Conservation (phyloP, 2,113 vertebrate genomes). For the Maccullochella peelii region DNA sequence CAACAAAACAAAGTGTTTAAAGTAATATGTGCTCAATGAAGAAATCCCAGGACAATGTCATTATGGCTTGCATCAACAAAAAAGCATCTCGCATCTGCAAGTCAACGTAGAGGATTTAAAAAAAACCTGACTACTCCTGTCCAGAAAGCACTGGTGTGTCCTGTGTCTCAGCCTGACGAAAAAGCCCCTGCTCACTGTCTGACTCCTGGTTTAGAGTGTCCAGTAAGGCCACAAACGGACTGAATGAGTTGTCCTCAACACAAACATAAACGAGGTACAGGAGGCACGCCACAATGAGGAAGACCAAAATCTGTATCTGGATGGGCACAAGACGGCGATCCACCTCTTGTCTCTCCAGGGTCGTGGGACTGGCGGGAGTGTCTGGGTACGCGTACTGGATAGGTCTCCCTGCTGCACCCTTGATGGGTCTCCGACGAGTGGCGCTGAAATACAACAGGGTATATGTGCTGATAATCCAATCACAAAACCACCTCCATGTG, state of each 20-base stretch:
- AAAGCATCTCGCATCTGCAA: neutral
- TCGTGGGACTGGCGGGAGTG: slow-evolving; percentile 67
- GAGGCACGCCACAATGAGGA: slow-evolving; percentile 79
- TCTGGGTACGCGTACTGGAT: slow-evolving; percentile 78
- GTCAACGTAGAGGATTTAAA: neutral
- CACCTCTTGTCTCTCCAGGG: slow-evolving; percentile 62
- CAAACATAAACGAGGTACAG: slow-evolving; percentile 80
- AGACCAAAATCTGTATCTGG: slow-evolving; percentile 79
- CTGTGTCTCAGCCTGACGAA: slow-evolving; percentile 21
- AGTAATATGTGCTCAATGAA: neutral
- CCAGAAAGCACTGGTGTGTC: slow-evolving; percentile 19
- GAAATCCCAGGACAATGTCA: neutral
- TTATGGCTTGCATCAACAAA: slow-evolving; percentile 3
- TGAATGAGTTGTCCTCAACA: slow-evolving; percentile 69
- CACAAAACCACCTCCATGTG: neutral
- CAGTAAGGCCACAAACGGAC: slow-evolving; percentile 53
- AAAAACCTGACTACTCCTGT: slow-evolving; percentile 21
- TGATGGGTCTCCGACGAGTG: slow-evolving; percentile 77
- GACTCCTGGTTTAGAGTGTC: slow-evolving; percentile 42
- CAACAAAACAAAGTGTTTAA: neutral
- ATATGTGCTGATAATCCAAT: neutral
- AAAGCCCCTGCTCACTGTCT: slow-evolving; percentile 18
- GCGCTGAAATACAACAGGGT: slow-evolving; percentile 67
- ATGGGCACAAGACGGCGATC: slow-evolving; percentile 70
- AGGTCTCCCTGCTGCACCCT: slow-evolving; percentile 84